phyloP scores from a whole-genome alignment of 2,888 invertebrate species.

The Drosophila yooni region DNA sequence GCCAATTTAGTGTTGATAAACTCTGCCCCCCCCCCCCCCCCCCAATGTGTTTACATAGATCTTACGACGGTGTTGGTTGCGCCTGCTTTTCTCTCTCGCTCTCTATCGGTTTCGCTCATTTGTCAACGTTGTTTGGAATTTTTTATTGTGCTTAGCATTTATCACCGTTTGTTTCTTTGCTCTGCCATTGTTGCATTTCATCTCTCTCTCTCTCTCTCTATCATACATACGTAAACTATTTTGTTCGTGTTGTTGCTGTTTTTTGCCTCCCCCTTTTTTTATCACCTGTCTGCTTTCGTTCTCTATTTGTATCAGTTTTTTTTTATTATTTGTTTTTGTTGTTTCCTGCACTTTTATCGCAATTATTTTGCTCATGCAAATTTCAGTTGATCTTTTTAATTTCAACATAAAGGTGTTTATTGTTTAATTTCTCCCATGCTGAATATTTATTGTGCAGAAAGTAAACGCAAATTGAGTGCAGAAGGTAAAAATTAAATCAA shows the following conservation, averaged over 20 bases:
- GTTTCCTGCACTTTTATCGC: slow-evolving; percentile 25
- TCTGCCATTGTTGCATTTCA: slow-evolving; percentile 59
- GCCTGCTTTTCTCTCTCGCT: slow-evolving; percentile 34
- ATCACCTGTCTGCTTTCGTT: slow-evolving; percentile 27
- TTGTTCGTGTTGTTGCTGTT: neutral
- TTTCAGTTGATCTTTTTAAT: slow-evolving; percentile 44
- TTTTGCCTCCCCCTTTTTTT: slow-evolving; percentile 41
- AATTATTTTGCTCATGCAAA: slow-evolving; percentile 7
- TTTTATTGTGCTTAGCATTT: slow-evolving; percentile 47
- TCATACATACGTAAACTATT: neutral
- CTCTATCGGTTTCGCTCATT: slow-evolving; percentile 13
- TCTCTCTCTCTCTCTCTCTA: neutral
- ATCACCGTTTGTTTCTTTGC: slow-evolving; percentile 46
- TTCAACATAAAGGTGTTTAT: slow-evolving; percentile 18
- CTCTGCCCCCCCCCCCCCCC: neutral
- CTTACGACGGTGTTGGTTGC: slow-evolving; percentile 40
- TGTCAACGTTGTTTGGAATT: slow-evolving; percentile 46
- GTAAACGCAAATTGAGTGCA: slow-evolving; percentile 44
- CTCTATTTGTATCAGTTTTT: slow-evolving; percentile 4
- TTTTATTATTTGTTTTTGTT: slow-evolving; percentile 1
- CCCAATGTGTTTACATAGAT: slow-evolving; percentile 11
- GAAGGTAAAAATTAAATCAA: slow-evolving; percentile 56
- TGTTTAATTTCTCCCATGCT: slow-evolving; percentile 24
- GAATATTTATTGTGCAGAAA: slow-evolving; percentile 35
- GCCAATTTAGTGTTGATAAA: slow-evolving; percentile 46